These are phyloP conservation scores for Anser cygnoides DNA, from an alignment of 2,113 vertebrate genomes.

Conservation along the genomic window DNA sequence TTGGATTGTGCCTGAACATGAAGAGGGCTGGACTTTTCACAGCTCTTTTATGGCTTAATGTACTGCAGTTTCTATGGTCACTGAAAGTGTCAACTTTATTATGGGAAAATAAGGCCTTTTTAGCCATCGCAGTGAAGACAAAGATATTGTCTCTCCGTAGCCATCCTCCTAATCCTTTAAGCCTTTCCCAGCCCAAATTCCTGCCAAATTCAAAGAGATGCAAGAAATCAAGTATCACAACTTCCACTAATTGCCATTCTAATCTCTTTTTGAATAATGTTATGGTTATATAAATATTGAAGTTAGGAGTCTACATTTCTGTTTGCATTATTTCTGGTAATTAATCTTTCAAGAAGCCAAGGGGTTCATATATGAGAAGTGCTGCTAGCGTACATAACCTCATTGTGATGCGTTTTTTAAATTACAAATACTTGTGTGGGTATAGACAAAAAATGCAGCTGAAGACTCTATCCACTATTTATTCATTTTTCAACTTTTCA, in stretches of 20 bases:
- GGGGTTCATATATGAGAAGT: not conserved
- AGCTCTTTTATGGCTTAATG: not conserved
- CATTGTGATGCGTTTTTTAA: constrained; percentile 11
- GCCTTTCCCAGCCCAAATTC: not conserved
- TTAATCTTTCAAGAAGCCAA: not conserved
- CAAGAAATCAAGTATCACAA: not conserved
- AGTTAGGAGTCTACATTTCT: constrained; percentile 3
- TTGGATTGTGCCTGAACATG: not conserved
- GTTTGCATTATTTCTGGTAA: constrained; percentile 12
- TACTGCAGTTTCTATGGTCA: constrained; percentile 11
- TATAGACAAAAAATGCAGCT: not conserved
- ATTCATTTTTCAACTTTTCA: not conserved
- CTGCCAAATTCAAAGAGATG: not conserved
- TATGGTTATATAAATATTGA: constrained; percentile 6
- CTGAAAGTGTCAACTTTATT: not conserved
- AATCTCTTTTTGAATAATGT: constrained; percentile 17
- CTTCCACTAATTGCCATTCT: not conserved
- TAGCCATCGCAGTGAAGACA: not conserved
- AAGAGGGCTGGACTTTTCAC: not conserved
- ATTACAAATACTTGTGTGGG: not conserved
- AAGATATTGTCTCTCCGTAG: not conserved
- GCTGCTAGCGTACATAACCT: not conserved
- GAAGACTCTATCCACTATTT: not conserved
- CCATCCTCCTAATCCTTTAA: not conserved
- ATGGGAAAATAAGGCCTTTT: not conserved